Base-by-base conservation (phyloP, 2,797 vertebrate species). In the Sebastes goodei region DNA sequence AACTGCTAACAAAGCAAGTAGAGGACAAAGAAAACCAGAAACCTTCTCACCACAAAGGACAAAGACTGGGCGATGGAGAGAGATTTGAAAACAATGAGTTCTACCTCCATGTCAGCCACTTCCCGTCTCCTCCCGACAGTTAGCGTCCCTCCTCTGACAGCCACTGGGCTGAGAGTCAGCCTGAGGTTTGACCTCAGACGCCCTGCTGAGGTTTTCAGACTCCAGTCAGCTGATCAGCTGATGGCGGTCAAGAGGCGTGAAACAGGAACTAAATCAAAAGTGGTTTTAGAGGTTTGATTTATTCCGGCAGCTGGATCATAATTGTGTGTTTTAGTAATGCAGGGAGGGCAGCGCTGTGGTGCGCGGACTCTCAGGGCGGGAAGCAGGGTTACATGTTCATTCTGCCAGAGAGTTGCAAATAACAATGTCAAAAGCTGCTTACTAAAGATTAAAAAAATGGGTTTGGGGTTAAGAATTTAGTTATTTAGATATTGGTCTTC, bases 121-220 rank as follows among this genome's bases (percentile, higher is more conserved):
- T 75, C 42, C 79, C 68, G 15, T 71, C 73, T 60, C 61, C 80
- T 84, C 86, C 87, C 87, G n/a, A 63, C 71, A 76, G 56, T 89
- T 80, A 81, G 56, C 49, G 2, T 61, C 57, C 32, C 53, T 38
- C 76, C 76, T 59, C 64, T 7, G 12, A 53, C 38, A 66, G 21
- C 9, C 38, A 60, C 55, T 10, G 46, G 60, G 69, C 69, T 10
- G 23, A 2, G 38, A 57, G 66, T 71, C 75, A 35, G 63, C 1
- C 69, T 85, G 84, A 82, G 83, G 86, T 83, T 83, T 88, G 81
- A 69, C 65, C 15, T 52, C 71, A 66, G 67, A 60, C 5, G 60
- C 71, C 49, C 77, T 5, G 33, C 35, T 6, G n/a, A 17, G 77
- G 69, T 35, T 77, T 63, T 25, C 75, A 62, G 82, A 65, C 78